These are phyloP conservation scores for Parnassius mnemosyne DNA, from an alignment of 2,888 invertebrate species.

Conservation along the genomic window DNA sequence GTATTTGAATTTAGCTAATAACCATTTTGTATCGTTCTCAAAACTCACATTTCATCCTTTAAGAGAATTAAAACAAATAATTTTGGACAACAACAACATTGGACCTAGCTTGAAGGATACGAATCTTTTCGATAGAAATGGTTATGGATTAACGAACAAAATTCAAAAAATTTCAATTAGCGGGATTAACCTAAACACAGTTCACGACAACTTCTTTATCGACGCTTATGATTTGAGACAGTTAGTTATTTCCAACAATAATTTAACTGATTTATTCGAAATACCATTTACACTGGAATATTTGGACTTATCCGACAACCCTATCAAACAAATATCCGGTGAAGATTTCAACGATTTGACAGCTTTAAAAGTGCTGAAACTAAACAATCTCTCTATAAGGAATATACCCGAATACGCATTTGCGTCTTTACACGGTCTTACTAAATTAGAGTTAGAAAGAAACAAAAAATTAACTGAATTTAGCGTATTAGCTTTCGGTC, in stretches of 20 bases:
- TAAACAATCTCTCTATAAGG: constrained; percentile 79
- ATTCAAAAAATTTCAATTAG: constrained; percentile 56
- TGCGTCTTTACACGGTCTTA: constrained; percentile 73
- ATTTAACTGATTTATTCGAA: constrained; percentile 74
- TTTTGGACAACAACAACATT: constrained; percentile 68
- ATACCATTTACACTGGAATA: constrained; percentile 79
- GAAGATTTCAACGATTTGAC: constrained; percentile 75
- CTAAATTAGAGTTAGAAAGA: constrained; percentile 75
- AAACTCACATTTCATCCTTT: constrained; percentile 62
- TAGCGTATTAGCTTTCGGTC: constrained; percentile 64
- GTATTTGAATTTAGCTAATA: constrained; percentile 67
- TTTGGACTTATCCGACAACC: constrained; percentile 83
- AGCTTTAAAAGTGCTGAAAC: constrained; percentile 71
- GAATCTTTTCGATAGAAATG: constrained; percentile 62
- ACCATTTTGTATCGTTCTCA: constrained; percentile 60
- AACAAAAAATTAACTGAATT: constrained; percentile 77
- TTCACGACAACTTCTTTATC: constrained; percentile 65
- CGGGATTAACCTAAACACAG: constrained; percentile 48
- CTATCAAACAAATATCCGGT: constrained; percentile 68
- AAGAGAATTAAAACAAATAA: constrained; percentile 57
- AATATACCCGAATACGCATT: constrained; percentile 79
- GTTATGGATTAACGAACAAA: constrained; percentile 59
- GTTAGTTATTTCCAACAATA: constrained; percentile 77
- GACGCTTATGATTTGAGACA: constrained; percentile 68
- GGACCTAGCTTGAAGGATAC: constrained; percentile 50